Percentiles rank a stretch among this genome's conserved stretches.
Evolutionary conservation across 2,113 vertebrate species (phyloP).

Genomic region (Tachysurus fulvidraco): DNA sequence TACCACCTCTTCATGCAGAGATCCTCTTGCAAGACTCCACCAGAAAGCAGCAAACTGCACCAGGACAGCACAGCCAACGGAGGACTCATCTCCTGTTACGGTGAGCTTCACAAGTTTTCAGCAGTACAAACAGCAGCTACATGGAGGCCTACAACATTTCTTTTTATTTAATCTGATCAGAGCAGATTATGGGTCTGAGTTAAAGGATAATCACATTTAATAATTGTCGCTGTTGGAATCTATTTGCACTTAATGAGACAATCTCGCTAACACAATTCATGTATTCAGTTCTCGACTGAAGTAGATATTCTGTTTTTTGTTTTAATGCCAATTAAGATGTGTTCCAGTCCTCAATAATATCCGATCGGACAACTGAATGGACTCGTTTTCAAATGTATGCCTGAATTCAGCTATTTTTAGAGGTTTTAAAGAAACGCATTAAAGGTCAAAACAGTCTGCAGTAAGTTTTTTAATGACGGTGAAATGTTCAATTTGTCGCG

Average conservation of each 20-base stretch:
- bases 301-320: constrained; percentile 52
- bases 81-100: constrained; percentile 86
- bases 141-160: not conserved
- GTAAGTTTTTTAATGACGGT: not conserved
- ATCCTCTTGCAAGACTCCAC: constrained; percentile 86
- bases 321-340: constrained; percentile 75
- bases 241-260: constrained; percentile 42
- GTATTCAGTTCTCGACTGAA: constrained; percentile 65
- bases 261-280: constrained; percentile 61
- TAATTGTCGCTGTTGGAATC: constrained; percentile 17
- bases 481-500: not conserved
- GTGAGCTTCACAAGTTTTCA: constrained; percentile 73
- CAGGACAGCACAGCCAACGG: constrained; percentile 84
- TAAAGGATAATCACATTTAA: constrained; percentile 22
- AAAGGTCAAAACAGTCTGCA: not conserved
- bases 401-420: constrained; percentile 6
- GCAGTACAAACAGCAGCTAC: not conserved
- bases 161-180: not conserved
- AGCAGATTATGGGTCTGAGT: not conserved
- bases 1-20: constrained; percentile 92
- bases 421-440: not conserved
- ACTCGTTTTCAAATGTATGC: constrained; percentile 62
- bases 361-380: constrained; percentile 72
- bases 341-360: constrained; percentile 65
- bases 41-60: constrained; percentile 85